phyloP scores from a whole-genome alignment of 2,113 vertebrate genomes.

The Meleagris gallopavo region DNA sequence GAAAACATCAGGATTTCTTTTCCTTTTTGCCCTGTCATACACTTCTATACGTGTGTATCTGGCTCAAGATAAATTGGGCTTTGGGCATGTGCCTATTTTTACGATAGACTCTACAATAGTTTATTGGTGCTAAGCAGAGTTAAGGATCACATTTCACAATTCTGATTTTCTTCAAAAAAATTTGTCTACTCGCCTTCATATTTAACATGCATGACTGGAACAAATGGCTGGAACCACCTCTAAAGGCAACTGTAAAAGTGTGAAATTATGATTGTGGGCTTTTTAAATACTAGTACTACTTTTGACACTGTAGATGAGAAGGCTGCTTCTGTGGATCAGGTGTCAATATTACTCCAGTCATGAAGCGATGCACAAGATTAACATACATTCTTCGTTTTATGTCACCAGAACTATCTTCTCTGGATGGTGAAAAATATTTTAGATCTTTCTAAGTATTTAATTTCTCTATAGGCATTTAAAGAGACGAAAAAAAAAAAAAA shows the following conservation, averaged over 20 bases:
- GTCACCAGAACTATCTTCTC: neutral
- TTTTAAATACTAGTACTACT: constrained; percentile 2
- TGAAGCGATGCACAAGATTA: neutral
- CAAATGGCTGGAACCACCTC: neutral
- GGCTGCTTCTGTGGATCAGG: neutral
- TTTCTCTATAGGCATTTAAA: neutral
- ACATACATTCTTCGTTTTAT: neutral
- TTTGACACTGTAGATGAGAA: neutral
- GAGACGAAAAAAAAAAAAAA: neutral
- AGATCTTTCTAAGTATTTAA: neutral
- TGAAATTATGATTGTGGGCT: neutral
- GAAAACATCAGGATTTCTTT: neutral
- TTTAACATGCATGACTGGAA: neutral
- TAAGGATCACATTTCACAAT: neutral
- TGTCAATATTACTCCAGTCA: neutral
- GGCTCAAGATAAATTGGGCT: neutral
- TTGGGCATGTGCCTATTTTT: neutral
- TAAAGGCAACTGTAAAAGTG: neutral
- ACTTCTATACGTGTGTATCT: neutral
- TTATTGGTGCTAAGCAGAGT: neutral
- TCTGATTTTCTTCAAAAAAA: neutral
- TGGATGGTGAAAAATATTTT: neutral
- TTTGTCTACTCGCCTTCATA: neutral
- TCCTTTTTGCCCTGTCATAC: neutral
- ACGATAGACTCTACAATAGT: neutral